A percentile compares a stretch with the other conserved stretches of the same genome.
Conservation (phyloP, 2,113 vertebrate species). For the Mobula birostris region DNA sequence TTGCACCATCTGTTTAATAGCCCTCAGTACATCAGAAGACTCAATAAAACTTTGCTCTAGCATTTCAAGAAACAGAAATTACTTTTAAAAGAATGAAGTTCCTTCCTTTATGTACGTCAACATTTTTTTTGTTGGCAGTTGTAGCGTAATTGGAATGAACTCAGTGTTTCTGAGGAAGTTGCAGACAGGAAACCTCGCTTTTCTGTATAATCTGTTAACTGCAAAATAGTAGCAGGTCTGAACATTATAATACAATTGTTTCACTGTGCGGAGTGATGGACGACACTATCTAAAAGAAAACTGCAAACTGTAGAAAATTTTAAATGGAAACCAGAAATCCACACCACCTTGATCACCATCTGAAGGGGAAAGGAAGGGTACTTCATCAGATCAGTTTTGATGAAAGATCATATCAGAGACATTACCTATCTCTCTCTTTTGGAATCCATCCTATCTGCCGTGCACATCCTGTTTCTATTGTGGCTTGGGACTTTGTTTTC, state of each 20-base stretch:
- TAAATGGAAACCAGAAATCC: not conserved
- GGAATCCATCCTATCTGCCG: not conserved
- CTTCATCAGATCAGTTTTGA: not conserved
- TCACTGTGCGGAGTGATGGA: not conserved
- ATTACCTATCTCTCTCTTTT: not conserved
- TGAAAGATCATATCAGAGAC: not conserved
- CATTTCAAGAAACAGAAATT: not conserved
- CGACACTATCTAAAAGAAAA: not conserved
- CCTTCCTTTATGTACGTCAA: not conserved
- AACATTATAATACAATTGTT: not conserved
- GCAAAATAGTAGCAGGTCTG: not conserved
- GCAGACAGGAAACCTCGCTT: not conserved
- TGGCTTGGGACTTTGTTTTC: not conserved
- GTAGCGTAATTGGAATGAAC: not conserved
- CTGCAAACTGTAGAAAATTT: not conserved
- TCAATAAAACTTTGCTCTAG: not conserved
- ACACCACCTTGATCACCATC: slow-evolving; percentile 15
- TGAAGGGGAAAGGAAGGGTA: not conserved
- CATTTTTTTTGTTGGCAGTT: not conserved
- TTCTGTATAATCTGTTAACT: not conserved
- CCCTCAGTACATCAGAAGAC: not conserved
- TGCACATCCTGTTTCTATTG: not conserved
- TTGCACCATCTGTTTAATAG: not conserved
- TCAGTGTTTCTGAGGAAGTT: not conserved
- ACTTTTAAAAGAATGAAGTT: not conserved